Base-by-base conservation (phyloP, 92 coral and sea anemone species). In the Meandrina meandrites region DNA sequence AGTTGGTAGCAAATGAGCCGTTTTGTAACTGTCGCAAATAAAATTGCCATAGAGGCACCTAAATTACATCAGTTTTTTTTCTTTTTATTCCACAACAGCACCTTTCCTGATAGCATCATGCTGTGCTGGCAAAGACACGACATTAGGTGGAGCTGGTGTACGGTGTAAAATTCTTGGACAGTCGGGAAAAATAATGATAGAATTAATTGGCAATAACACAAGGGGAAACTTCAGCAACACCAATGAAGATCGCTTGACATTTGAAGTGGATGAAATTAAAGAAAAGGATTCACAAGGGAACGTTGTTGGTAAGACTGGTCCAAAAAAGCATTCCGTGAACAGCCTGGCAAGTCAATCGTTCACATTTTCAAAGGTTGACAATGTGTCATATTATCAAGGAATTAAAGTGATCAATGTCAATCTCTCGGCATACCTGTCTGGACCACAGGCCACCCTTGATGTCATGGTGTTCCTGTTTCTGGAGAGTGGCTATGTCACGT, bases 101-200 rank as follows among this genome's bases (percentile, higher is more conserved):
- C 45, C 32, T 40, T 75, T 75, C 56, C n/a, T 75, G 57, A 27
- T n/a, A 40, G 31, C 79, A 2, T 40, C n/a, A 21, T 24, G 79
- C 79, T 75, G 57, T 75, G 22, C 24, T 75, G 53, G 79, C 31
- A 45, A 45, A 75, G 79, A 75, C 24, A 53, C 27, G 45, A n/a
- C 31, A 21, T 21, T 75, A 10, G 8, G 62, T 51, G 77, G 31
- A 48, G 57, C 67, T 13, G 48, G 53, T 15, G 80, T 80, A 19
- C 47, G 57, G 18, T 28, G 75, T 9, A 71, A 56, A 53, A 72
- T 70, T 71, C 76, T 69, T 51, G 90, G 90, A 8, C 62, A 24
- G 27, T 87, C 90, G 19, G 90, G 90, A 51, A 87, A 87, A 50
- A 79, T 87, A 45, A 69, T 51, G 27, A 40, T 75, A 37, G 32